Evolutionary conservation across 2,797 vertebrate genomes (phyloP), one percentile per base, ranked within the genome.

Genomic region (Cyclopterus lumpus): DNA sequence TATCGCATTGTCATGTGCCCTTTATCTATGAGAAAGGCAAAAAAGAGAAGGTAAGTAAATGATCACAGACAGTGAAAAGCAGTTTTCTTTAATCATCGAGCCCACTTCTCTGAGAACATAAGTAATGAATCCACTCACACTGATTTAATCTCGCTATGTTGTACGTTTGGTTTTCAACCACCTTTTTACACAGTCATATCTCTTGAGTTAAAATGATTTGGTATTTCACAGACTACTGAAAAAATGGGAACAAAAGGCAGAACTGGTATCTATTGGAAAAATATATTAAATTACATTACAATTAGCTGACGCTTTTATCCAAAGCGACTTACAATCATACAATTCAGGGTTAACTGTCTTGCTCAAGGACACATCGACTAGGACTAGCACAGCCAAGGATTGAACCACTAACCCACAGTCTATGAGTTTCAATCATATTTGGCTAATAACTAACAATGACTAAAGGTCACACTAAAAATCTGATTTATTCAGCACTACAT

Each of bases 1-100:
- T 59, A 61, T 58, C 57, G 44, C 53, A 64, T 68, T 62, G 69
- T 76, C 68, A 51, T 34, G 55, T 60, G 62, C 26, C 42, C 55
- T 71, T 74, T 65, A 48, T 80, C n/a, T 53, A 24, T 34, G 26
- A 61, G n/a, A 34, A 53, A 59, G 38, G 34, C 42, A n/a, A 48
- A 18, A 69, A 48, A 61, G 22, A 32, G 46, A 61, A 24, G 20
- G 1, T 61, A 61, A 24, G 28, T 1, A 48, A 24, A 76, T 48
- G 70, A 46, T 38, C 28, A 51, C 18, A 60, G 24, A 28, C 18
- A 48, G 20, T 7, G 9, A 24, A 53, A 68, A 22, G 16, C 30
- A 49, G 26, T 36, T 57, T 40, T 26, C 12, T 67, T 64, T 66
- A 12, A 67, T 58, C 55, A 15, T 44, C 16, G 53, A 36, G 44